A percentile compares a stretch with the other conserved stretches of the same genome.
These are phyloP conservation scores for Trichosurus vulpecula DNA, from an alignment of 2,797 vertebrate species.

Conservation along the genomic window DNA sequence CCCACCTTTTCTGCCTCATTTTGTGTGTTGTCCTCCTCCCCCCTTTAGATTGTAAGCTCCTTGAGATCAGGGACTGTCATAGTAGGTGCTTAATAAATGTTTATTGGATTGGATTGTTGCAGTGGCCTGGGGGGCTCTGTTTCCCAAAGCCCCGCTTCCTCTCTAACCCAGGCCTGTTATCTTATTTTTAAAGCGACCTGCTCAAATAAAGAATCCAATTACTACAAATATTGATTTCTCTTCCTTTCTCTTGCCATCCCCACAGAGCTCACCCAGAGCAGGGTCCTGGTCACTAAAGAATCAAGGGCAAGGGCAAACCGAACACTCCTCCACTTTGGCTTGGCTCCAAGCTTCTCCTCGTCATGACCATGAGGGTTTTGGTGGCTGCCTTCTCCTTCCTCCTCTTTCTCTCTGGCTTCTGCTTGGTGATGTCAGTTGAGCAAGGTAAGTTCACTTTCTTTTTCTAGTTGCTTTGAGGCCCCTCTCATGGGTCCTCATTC, in stretches of 20 bases:
- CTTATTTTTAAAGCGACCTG: background rate
- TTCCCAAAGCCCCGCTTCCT: background rate
- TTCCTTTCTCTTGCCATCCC: background rate
- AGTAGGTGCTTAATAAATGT: background rate
- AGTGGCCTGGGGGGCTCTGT: background rate
- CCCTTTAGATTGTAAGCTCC: background rate
- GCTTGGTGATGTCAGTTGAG: background rate
- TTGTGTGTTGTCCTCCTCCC: background rate
- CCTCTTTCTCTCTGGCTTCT: background rate
- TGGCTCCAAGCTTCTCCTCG: background rate
- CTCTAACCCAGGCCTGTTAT: background rate
- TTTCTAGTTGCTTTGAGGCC: background rate
- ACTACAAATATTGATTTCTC: background rate
- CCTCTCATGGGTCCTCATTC: background rate
- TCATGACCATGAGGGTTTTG: background rate
- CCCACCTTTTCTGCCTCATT: background rate
- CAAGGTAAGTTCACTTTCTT: background rate
- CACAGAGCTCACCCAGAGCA: background rate
- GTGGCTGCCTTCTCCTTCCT: background rate
- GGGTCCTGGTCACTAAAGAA: background rate
- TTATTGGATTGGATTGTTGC: background rate
- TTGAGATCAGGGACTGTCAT: background rate
- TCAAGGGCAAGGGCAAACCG: background rate
- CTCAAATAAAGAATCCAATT: background rate
- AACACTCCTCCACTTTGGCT: background rate